Evolutionary conservation across 2,888 invertebrate species (phyloP), one percentile per base, ranked within the genome.

Genomic region (Clanis bilineata): DNA sequence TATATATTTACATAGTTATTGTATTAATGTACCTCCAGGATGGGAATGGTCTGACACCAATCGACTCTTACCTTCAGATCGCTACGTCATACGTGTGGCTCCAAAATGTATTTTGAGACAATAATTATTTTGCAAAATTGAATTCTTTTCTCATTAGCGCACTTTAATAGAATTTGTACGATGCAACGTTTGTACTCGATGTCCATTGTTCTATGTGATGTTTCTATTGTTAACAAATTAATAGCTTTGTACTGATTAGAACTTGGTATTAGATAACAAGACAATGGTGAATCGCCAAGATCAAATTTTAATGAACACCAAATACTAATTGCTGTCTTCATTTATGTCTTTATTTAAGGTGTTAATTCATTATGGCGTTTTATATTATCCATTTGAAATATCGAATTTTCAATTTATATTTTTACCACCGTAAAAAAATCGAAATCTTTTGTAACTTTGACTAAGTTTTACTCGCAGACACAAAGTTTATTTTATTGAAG

Each of bases 191-290:
- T 41, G 47, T 56, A 55, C 51, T 60, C 45, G 41, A 56, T 63
- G 62, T 62, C 56, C 59, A 59, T 38, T 56, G 57, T 54, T 60
- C 57, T 39, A 57, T 59, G 45, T 62, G 56, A 58, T 63, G 56
- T 56, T 60, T 61, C 55, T 56, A 51, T 43, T 41, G 57, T 57
- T 60, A 57, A 57, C 15, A 43, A 55, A 43, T 55, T 43, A 74
- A 79, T 80, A 82, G 76, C 71, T 64, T 71, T 76, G 83, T 85
- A 85, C 82, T 85, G 85, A 86, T 69, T 86, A 86, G 82, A 83
- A 79, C 80, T 81, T 79, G 79, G 70, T 80, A 81, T 73, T 74
- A 62, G 69, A 76, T 62, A 68, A 73, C 71, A 75, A 61, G 56
- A 25, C 44, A 51, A 32, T 18, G 51, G 18, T 32, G 51, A 51